A percentile compares a stretch with the other conserved stretches of the same genome.
Evolutionary conservation across 2,113 vertebrate species (phyloP).

Genomic region (Macrotis lagotis): DNA sequence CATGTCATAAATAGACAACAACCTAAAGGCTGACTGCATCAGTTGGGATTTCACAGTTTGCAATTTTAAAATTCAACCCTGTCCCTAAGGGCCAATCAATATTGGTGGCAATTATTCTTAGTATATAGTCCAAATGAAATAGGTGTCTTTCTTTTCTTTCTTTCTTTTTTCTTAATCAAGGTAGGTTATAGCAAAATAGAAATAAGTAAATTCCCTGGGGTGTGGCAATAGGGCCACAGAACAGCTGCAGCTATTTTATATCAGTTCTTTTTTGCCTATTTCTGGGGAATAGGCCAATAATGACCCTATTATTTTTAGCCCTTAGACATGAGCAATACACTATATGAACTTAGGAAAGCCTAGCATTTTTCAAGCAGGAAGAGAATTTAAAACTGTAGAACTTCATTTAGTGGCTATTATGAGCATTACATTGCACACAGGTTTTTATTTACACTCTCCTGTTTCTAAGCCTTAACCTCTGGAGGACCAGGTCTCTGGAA

Average conservation of each 20-base stretch:
- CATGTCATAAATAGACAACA: slow-evolving; percentile 70
- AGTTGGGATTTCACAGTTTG: slow-evolving; percentile 78
- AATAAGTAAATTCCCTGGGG: slow-evolving; percentile 65
- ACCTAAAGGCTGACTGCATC: slow-evolving; percentile 44
- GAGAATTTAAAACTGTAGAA: background rate
- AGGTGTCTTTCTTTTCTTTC: background rate
- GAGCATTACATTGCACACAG: background rate
- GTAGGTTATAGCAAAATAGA: slow-evolving; percentile 64
- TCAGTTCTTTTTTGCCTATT: slow-evolving; percentile 3
- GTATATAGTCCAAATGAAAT: slow-evolving; percentile 62
- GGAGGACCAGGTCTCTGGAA: slow-evolving; percentile 42
- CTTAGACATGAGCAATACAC: slow-evolving; percentile 34
- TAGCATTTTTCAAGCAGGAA: slow-evolving; percentile 55
- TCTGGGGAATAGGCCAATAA: slow-evolving; percentile 60
- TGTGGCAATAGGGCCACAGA: slow-evolving; percentile 30
- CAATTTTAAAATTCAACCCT: slow-evolving; percentile 70
- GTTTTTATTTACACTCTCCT: slow-evolving; percentile 62
- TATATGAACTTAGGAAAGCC: slow-evolving; percentile 14
- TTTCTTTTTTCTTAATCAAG: slow-evolving; percentile 53
- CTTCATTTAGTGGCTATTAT: background rate
- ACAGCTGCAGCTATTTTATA: slow-evolving; percentile 62
- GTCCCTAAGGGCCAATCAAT: slow-evolving; percentile 82
- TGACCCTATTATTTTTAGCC: slow-evolving; percentile 73
- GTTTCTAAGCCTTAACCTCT: slow-evolving; percentile 70
- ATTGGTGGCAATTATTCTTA: slow-evolving; percentile 80